Percentiles rank a stretch among this genome's conserved stretches.
Evolutionary conservation across 92 coral and sea anemone genomes (phyloP).

Genomic region (Epizoanthus scotinus): DNA sequence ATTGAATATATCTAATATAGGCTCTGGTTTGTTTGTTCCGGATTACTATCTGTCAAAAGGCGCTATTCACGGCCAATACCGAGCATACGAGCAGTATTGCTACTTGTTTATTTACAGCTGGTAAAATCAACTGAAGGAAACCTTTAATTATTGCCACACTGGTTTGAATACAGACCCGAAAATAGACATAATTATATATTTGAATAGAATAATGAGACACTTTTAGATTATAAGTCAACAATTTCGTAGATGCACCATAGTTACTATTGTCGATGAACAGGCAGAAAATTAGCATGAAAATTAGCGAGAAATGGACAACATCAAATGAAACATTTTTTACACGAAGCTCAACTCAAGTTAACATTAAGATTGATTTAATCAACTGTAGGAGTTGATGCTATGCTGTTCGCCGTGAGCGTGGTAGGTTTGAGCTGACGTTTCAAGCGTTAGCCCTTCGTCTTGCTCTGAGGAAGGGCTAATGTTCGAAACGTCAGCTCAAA

Average conservation of each 20-base stretch:
- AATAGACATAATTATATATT: background rate
- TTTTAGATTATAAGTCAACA: background rate
- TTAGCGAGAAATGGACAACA: too few relatives aligned
- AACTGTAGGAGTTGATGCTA: too few relatives aligned
- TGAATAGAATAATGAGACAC: background rate
- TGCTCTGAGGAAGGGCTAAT: too few relatives aligned
- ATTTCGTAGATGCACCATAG: background rate
- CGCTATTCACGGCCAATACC: background rate
- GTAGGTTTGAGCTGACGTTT: too few relatives aligned
- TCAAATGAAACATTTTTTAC: too few relatives aligned
- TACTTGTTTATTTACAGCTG: background rate
- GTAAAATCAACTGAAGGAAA: background rate
- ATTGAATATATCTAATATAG: background rate
- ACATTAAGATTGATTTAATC: too few relatives aligned
- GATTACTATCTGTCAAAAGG: slow-evolving; percentile 14
- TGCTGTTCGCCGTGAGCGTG: too few relatives aligned
- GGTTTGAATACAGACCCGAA: background rate
- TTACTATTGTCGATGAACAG: background rate
- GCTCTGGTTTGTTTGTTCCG: slow-evolving; percentile 1
- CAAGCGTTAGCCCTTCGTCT: too few relatives aligned
- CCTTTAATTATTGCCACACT: background rate
- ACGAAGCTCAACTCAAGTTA: too few relatives aligned
- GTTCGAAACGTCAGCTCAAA: too few relatives aligned
- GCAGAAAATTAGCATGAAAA: too few relatives aligned
- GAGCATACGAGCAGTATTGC: background rate